Evolutionary conservation across 2,113 vertebrate genomes (phyloP).

Genomic region (Oreochromis tanganicae): DNA sequence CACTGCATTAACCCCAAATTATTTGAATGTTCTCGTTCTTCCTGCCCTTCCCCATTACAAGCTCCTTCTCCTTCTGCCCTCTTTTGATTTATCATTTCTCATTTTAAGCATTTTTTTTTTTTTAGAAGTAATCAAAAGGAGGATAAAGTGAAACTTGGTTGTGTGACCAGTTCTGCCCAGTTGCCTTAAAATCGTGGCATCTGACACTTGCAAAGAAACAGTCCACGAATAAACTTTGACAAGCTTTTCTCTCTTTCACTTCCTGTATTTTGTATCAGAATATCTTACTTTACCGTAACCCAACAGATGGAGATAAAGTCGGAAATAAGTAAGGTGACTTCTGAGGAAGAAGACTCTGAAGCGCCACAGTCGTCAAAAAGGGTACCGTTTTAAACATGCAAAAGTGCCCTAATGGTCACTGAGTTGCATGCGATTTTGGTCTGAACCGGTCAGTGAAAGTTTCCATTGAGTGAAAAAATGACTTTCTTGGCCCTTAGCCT

Average conservation of each 20-base stretch:
- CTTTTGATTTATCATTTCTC: not conserved
- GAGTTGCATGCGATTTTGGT: not conserved
- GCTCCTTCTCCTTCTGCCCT: not conserved
- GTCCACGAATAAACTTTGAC: not conserved
- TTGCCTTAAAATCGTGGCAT: not conserved
- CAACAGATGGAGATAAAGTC: too few species aligned
- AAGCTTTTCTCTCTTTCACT: conserved; percentile 17
- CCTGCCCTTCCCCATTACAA: not conserved
- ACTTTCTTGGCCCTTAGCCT: not conserved
- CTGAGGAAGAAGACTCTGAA: not conserved
- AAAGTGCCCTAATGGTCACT: not conserved
- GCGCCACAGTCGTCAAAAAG: not conserved
- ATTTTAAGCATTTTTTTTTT: not conserved
- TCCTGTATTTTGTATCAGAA: conserved; percentile 24
- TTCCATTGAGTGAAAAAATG: not conserved
- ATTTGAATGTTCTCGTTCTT: not conserved
- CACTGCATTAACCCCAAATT: not conserved
- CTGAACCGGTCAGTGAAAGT: not conserved
- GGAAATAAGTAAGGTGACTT: not conserved
- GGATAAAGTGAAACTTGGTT: not conserved
- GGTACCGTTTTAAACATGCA: not conserved
- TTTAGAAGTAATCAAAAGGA: not conserved
- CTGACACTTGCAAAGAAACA: not conserved
- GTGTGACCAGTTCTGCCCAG: not conserved
- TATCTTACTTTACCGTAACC: too few species aligned